These are phyloP conservation scores for Latrodectus elegans DNA, from an alignment of 2,888 invertebrate species.

Conservation along the genomic window DNA sequence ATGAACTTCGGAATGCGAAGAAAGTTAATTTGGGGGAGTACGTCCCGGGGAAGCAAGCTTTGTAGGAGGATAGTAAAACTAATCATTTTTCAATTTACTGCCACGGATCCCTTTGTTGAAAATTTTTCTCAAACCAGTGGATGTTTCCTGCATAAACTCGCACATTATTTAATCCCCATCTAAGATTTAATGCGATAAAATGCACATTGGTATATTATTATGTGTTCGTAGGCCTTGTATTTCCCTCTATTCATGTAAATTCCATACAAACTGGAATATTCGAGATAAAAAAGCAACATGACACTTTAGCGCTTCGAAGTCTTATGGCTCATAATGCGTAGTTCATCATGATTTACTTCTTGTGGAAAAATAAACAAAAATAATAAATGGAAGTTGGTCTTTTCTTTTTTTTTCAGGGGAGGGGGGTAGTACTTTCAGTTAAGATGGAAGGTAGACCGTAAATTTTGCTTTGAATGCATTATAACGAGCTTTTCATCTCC, in stretches of 20 bases:
- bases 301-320: no score
- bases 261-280: no score
- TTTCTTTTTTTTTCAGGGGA: no score
- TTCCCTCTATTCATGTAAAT: no score
- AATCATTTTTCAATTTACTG: conserved; percentile 59
- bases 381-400: neutral
- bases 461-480: neutral
- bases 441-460: neutral
- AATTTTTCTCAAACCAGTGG: neutral
- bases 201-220: no score
- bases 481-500: conserved; percentile 5
- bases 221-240: no score
- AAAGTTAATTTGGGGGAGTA: conserved; percentile 52
- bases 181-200: neutral
- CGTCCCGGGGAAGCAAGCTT: neutral
- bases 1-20: conserved; percentile 48
- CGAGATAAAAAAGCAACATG: no score
- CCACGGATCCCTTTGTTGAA: conserved; percentile 28
- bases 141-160: conserved; percentile 13
- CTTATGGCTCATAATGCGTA: no score
- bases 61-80: conserved; percentile 18
- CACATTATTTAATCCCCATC: neutral
- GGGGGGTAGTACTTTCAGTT: neutral
- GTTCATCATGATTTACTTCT: no score
- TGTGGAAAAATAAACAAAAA: no score